These are phyloP conservation scores for Xiphydria camelus DNA, from an alignment of 2,888 invertebrate species.

Conservation along the genomic window DNA sequence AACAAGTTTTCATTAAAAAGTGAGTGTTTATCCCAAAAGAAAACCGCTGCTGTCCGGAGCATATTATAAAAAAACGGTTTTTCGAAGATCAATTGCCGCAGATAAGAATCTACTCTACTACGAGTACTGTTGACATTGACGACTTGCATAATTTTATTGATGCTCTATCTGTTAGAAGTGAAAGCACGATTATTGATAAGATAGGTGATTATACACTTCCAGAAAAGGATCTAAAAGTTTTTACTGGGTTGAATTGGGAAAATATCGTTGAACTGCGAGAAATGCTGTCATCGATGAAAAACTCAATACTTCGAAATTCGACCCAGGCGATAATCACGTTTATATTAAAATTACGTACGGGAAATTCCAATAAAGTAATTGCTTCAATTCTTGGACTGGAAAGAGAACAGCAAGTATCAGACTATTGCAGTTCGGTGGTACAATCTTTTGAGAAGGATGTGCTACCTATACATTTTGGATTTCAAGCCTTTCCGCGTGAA, in stretches of 20 bases:
- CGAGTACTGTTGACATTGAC: constrained; percentile 6
- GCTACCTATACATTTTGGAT: constrained; percentile 14
- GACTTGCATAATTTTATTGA: constrained; percentile 6
- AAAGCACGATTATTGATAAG: constrained; percentile 12
- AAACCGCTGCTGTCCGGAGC: constrained; percentile 12
- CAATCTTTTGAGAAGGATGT: constrained; percentile 17
- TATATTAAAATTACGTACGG: constrained; percentile 14
- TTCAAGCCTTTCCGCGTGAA: constrained; percentile 7
- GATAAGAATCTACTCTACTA: constrained; percentile 14
- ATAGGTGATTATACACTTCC: constrained; percentile 11
- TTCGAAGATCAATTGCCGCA: constrained; percentile 17
- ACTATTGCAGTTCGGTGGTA: constrained; percentile 17
- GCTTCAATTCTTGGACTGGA: constrained; percentile 9
- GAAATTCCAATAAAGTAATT: constrained; percentile 13
- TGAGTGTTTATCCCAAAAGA: constrained; percentile 7
- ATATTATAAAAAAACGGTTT: constrained; percentile 21
- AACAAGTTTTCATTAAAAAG: constrained; percentile 14
- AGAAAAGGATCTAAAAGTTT: constrained; percentile 8
- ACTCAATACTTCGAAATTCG: constrained; percentile 10
- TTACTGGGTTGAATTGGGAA: constrained; percentile 11
- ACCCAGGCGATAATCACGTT: constrained; percentile 16
- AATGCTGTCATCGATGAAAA: constrained; percentile 11
- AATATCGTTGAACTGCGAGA: constrained; percentile 15
- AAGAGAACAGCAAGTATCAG: constrained; percentile 14
- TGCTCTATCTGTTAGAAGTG: constrained; percentile 5